Evolutionary conservation across 2,113 vertebrate genomes (phyloP).

Genomic region (Dinomys branickii): DNA sequence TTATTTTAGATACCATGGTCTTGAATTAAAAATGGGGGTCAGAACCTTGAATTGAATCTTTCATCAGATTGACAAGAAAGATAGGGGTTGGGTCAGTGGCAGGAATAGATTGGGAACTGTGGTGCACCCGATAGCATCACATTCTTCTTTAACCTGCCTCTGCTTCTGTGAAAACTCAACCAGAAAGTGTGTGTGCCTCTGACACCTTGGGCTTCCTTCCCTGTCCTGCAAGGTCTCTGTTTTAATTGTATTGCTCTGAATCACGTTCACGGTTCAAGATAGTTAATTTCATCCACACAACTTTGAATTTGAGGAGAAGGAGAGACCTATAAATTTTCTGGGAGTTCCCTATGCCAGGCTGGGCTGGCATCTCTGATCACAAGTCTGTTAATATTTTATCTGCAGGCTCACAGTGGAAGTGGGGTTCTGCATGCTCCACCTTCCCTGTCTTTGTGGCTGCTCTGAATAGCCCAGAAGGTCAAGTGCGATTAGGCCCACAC

Average conservation of each 20-base stretch:
- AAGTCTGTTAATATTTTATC: neutral
- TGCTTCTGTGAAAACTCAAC: neutral
- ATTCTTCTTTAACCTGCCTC: neutral
- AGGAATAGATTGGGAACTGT: neutral
- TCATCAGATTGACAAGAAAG: constrained; percentile 47
- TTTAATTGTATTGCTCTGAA: constrained; percentile 43
- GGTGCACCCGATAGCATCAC: rapidly evolving
- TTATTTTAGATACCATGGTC: constrained; percentile 22
- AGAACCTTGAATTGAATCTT: constrained; percentile 66
- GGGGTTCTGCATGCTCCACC: no score
- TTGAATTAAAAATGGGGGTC: constrained; percentile 75
- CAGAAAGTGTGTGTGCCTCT: rapidly evolving
- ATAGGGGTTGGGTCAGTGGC: neutral
- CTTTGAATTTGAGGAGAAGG: constrained; percentile 26
- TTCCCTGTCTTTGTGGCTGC: neutral
- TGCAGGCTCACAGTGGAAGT: neutral
- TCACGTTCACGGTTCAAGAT: constrained; percentile 39
- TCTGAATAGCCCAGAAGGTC: neutral
- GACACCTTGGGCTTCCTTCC: neutral
- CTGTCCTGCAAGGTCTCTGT: neutral
- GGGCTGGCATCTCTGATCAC: neutral
- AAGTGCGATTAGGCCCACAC: neutral
- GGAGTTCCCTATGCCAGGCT: neutral
- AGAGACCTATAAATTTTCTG: constrained; percentile 32
- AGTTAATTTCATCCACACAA: constrained; percentile 7